Evolutionary conservation across 1,140 invertebrate species (phyloP), one percentile per base, ranked within the genome.

Genomic region (Reticulitermes speratus): DNA sequence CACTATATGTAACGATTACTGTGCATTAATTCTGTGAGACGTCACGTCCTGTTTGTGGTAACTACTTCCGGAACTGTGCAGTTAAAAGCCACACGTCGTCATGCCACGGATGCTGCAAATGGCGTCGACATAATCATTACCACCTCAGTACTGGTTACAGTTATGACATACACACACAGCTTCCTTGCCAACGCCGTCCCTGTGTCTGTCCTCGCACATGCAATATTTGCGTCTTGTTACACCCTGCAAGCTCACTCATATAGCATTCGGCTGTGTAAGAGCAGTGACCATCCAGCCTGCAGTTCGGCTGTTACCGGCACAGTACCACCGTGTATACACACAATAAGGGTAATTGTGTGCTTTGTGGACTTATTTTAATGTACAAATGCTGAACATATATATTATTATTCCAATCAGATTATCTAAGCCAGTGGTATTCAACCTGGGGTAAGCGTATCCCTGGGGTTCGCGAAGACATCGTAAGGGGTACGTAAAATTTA

Each of bases 41-140:
- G 65, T 75, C 65, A 30, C 65, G 65, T 75, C 65, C n/a, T 75
- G 65, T 75, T 75, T 75, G 65, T 75, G 65, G 65, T 75, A 75
- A n/a, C 25, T 30, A 30, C 65, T 75, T 30, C 65, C n/a, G n/a
- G 65, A 75, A 75, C 65, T n/a, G 16, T 25, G 65, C 65, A 75
- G 25, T 75, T 75, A 30, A 75, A 30, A 75, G 65, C 65, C 65
- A 75, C n/a, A 30, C 65, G 25, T 30, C 65, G 65, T 30, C 65
- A 75, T 16, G 65, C 65, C 65, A 75, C 65, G 65, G 65, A 75
- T 75, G 65, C n/a, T 75, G 65, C 65, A 75, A 75, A 75, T 75
- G 65, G 65, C 65, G 65, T 25, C 65, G 65, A 75, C 65, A 75
- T 75, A 75, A 75, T 75, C 65, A 30, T 75, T 75, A 75, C 65